Percentiles rank a stretch among this genome's conserved stretches.
Evolutionary conservation across 2,113 vertebrate species (phyloP).

Genomic region (Dicrurus megarhynchus): DNA sequence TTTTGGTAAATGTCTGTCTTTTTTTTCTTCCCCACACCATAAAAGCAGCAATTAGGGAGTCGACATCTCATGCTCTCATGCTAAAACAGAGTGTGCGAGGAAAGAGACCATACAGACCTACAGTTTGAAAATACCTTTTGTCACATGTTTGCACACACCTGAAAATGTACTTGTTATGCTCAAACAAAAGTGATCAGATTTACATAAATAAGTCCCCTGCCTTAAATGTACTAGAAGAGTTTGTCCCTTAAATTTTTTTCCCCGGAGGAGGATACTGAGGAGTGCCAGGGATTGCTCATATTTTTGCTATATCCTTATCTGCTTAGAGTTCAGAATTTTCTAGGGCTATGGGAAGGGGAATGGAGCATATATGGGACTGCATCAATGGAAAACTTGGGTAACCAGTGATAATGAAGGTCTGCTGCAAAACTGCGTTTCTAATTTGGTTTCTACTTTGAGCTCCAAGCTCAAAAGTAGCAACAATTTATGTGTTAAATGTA

Average conservation of each 20-base stretch:
- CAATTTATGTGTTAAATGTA: not conserved
- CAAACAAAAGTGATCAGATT: not conserved
- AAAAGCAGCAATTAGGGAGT: conserved; percentile 56
- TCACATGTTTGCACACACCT: not conserved
- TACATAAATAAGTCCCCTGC: not conserved
- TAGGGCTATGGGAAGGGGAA: not conserved
- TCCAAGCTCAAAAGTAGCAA: not conserved
- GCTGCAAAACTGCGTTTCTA: not conserved
- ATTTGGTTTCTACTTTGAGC: accelerated
- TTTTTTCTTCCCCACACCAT: not conserved
- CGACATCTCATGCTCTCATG: not conserved
- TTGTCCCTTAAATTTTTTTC: not conserved
- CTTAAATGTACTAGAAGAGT: not conserved
- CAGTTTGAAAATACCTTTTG: not conserved
- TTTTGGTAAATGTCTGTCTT: not conserved
- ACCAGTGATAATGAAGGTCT: not conserved
- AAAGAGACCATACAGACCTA: not conserved
- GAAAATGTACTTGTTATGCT: not conserved
- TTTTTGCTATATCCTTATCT: not conserved
- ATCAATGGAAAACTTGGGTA: not conserved
- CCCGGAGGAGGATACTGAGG: not conserved
- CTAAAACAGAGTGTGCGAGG: not conserved
- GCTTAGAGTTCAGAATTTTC: not conserved
- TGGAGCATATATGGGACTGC: not conserved
- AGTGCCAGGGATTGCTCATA: not conserved